Conservation (phyloP, 2,888 invertebrate genomes). For the Drosophila macrospina region DNA sequence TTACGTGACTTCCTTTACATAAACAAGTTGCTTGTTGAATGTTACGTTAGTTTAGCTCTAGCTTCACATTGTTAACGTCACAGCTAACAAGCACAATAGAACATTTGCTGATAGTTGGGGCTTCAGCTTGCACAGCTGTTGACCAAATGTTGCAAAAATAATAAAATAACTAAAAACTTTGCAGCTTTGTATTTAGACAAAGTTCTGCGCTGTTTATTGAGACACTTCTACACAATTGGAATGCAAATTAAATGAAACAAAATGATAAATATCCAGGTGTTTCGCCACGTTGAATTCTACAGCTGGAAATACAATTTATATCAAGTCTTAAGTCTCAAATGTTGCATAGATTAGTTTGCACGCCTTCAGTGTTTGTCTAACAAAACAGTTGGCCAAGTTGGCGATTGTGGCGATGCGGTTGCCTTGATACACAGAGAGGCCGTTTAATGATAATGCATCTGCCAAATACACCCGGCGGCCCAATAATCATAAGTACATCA, state of each 20-base stretch:
- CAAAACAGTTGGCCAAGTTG: constrained; percentile 4
- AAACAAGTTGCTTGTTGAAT: constrained; percentile 6
- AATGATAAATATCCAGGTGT: background rate
- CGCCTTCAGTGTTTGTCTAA: constrained; percentile 6
- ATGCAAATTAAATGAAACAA: background rate
- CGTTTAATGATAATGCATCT: constrained; percentile 20
- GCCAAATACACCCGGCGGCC: constrained; percentile 24
- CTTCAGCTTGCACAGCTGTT: constrained; percentile 3
- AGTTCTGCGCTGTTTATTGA: background rate
- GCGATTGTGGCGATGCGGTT: constrained; percentile 11
- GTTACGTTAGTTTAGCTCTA: background rate
- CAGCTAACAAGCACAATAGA: background rate
- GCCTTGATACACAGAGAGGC: background rate
- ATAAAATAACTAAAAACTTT: constrained; percentile 7
- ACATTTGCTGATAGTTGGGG: constrained; percentile 5
- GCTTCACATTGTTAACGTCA: constrained; percentile 7
- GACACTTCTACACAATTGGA: background rate
- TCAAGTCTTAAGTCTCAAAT: background rate
- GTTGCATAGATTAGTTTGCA: background rate
- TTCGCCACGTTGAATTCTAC: background rate
- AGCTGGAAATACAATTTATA: background rate
- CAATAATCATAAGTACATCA: constrained; percentile 36
- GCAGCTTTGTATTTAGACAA: background rate
- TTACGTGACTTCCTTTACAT: background rate
- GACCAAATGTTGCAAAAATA: background rate